Evolutionary conservation across 2,113 vertebrate genomes (phyloP), one percentile per base, ranked within the genome.

Genomic region (Galbula dea): DNA sequence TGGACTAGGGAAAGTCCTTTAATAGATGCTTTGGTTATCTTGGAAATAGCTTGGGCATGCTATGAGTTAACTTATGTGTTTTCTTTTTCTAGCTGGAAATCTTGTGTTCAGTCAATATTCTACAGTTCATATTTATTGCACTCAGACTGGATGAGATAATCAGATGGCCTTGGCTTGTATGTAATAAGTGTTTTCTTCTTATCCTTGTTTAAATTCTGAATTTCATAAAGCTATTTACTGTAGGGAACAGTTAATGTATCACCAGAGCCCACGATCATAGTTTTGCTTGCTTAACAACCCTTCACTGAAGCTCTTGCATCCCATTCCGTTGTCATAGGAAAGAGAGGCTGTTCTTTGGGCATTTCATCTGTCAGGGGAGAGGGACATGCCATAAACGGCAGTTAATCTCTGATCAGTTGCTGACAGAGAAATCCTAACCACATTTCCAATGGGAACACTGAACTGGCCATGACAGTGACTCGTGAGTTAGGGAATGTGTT

Each of bases 91-190:
- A 99, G 99, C 97, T 99, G 98, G 99, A 99, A 98, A 99, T 99
- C 88, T 95, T 99, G 96, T 99, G 99, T 94, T 99, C 99, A 17
- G 99, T 99, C 63, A 99, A 99, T 96, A 99, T 99, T 84, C 98
- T 99, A 6, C 99, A 99, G 98, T 99, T 99, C 97, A 99, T 99
- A 97, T 99, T 99, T 97, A 99, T 99, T 94, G 99, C 99, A 85
- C 98, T 99, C 94, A 98, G 98, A 96, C 97, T 99, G 95, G 99
- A 99, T 61, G 95, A 96, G 83, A 99, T 99, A 98, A 99, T 99
- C 98, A 98, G 95, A 91, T 99, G 99, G 99, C 99, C 99, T 0
- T 99, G 99, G 99, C 98, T 99, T 98, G 99, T 99, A 98, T 94
- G 98, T 98, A 97, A 90, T n/a, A 43, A 81, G 49, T 91, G 52